A percentile compares a stretch with the other conserved stretches of the same genome.
These are phyloP conservation scores for Acanthosoma haemorrhoidale DNA, from an alignment of 2,888 invertebrate genomes.

Conservation along the genomic window DNA sequence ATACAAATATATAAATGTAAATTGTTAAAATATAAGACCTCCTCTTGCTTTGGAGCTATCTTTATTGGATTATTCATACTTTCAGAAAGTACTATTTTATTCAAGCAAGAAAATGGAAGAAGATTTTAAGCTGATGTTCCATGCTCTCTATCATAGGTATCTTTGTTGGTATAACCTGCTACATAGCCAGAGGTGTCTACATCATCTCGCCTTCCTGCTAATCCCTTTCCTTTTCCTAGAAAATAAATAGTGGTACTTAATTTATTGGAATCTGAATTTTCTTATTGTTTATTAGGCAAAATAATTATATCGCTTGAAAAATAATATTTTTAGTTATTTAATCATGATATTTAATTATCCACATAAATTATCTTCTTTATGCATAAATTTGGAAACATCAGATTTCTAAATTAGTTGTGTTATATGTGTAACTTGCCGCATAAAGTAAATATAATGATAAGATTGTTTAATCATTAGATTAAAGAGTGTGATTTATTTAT, in stretches of 20 bases:
- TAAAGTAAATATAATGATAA: too few relatives aligned
- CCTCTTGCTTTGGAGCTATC: too few relatives aligned
- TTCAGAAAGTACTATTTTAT: not conserved
- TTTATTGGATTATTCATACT: too few relatives aligned
- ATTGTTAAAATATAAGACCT: not conserved
- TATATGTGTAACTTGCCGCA: too few relatives aligned
- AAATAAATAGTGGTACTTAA: too few relatives aligned
- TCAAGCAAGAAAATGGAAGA: not conserved
- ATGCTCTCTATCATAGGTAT: constrained; percentile 62
- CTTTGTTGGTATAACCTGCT: constrained; percentile 76
- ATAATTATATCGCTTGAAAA: too few relatives aligned
- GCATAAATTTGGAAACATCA: too few relatives aligned
- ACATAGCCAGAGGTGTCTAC: constrained; percentile 74
- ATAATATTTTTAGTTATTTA: not conserved
- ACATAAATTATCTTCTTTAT: too few relatives aligned
- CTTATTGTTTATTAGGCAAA: not conserved
- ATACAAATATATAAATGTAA: not conserved
- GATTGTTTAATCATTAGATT: too few relatives aligned
- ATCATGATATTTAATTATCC: too few relatives aligned
- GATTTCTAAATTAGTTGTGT: too few relatives aligned
- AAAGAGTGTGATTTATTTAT: too few relatives aligned
- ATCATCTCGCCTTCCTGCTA: constrained; percentile 72
- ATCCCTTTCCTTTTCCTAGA: constrained; percentile 69
- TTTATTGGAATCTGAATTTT: not conserved
- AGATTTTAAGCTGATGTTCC: constrained; percentile 26